Percentiles rank a stretch among this genome's conserved stretches.
These are phyloP conservation scores for Rhabditoides inermis DNA, from an alignment of 2,888 invertebrate species.

Conservation along the genomic window DNA sequence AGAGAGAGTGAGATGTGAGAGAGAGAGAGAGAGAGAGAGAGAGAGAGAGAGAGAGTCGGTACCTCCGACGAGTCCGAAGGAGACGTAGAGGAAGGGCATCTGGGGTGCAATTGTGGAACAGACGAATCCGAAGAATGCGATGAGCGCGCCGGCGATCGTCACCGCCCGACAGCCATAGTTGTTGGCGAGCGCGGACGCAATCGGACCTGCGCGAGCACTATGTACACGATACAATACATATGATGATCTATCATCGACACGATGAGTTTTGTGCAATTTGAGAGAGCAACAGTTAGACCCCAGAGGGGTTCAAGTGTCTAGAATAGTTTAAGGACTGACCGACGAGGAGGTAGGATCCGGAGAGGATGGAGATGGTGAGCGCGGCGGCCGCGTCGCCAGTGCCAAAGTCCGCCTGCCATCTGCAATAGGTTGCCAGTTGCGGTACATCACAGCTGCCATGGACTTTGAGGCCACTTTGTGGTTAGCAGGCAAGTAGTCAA, in stretches of 20 bases:
- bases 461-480: too few species aligned
- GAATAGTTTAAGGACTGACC: constrained; percentile 67
- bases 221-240: neutral
- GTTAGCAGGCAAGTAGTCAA: too few species aligned
- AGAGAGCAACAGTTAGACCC: too few species aligned
- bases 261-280: neutral
- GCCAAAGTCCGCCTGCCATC: constrained; percentile 65
- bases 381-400: constrained; percentile 75
- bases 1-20: neutral
- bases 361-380: constrained; percentile 86
- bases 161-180: constrained; percentile 84
- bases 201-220: constrained; percentile 68
- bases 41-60: constrained; percentile 16
- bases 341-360: constrained; percentile 86
- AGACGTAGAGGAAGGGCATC: constrained; percentile 66
- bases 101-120: constrained; percentile 70
- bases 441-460: too few species aligned
- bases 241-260: neutral
- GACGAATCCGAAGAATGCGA: constrained; percentile 69
- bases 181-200: constrained; percentile 88
- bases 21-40: neutral
- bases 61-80: constrained; percentile 81
- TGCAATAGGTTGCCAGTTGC: too few species aligned
- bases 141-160: constrained; percentile 74
- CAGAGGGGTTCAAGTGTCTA: too few species aligned